Conservation (phyloP, 2,113 vertebrate genomes). For the Osmerus mordax region DNA sequence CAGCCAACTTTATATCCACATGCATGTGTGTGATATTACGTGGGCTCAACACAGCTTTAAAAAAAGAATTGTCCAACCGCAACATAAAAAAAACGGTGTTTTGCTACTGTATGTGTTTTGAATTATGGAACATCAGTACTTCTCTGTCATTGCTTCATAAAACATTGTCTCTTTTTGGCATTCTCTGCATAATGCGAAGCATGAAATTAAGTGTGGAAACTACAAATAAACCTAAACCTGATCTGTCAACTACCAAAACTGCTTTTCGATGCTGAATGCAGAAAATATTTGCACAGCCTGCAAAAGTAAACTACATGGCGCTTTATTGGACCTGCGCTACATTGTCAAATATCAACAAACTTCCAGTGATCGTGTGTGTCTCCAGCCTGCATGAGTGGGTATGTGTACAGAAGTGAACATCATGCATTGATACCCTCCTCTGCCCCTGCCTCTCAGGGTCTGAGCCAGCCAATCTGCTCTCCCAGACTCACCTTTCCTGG, state of each 20-base stretch:
- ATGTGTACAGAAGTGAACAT: slow-evolving; percentile 27
- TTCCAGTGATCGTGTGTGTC: neutral
- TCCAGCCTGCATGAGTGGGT: slow-evolving; percentile 16
- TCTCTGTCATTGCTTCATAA: slow-evolving; percentile 17
- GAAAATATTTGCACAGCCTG: neutral
- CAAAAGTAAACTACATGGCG: neutral
- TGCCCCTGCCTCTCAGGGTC: slow-evolving; percentile 22
- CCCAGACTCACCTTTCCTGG: slow-evolving; percentile 63
- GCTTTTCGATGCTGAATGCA: neutral
- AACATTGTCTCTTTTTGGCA: slow-evolving; percentile 10
- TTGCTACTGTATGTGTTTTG: slow-evolving; percentile 56
- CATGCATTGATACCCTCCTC: slow-evolving; percentile 28
- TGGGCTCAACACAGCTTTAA: slow-evolving; percentile 44
- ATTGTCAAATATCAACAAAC: neutral
- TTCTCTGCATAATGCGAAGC: slow-evolving; percentile 7
- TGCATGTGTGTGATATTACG: slow-evolving; percentile 62
- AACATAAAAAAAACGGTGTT: slow-evolving; percentile 20
- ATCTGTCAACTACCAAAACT: neutral
- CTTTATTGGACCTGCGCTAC: neutral
- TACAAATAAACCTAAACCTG: neutral
- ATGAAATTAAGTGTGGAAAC: neutral
- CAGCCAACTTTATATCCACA: slow-evolving; percentile 44
- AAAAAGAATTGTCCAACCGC: slow-evolving; percentile 48
- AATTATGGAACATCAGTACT: slow-evolving; percentile 31
- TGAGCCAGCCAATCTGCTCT: slow-evolving; percentile 58